phyloP scores from a whole-genome alignment of 2,888 invertebrate species.

The Baccha elongata region DNA sequence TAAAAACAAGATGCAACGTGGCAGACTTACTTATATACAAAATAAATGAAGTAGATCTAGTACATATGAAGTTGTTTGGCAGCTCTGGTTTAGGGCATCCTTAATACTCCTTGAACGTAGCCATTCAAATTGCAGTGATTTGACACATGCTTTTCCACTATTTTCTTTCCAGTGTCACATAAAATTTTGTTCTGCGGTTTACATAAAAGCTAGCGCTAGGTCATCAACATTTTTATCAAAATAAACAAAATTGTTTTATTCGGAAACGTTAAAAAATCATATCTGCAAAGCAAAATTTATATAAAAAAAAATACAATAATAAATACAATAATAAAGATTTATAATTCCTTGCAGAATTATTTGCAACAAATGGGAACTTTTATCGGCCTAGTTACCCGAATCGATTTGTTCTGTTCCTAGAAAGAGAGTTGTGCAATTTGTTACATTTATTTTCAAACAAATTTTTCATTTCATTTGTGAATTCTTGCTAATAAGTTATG shows the following conservation, averaged over 20 bases:
- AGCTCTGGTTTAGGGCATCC: no score
- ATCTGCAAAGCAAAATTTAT: background rate
- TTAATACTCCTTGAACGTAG: background rate
- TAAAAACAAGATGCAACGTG: no score
- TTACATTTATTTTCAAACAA: background rate
- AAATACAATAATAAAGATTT: background rate
- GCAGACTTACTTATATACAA: no score
- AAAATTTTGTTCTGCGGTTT: background rate
- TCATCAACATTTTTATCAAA: background rate
- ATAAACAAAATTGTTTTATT: background rate
- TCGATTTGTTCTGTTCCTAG: constrained; percentile 20
- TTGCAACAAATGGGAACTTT: background rate
- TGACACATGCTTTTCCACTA: background rate
- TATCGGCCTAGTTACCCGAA: background rate
- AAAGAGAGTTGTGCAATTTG: constrained; percentile 4
- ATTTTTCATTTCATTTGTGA: background rate
- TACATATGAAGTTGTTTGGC: no score
- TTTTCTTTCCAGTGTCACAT: no score
- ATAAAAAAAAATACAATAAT: background rate
- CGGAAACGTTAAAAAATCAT: background rate
- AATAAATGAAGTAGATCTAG: no score
- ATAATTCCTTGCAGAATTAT: background rate
- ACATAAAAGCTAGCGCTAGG: background rate
- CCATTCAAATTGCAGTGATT: background rate
- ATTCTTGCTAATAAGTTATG: background rate